Evolutionary conservation across 2,113 vertebrate genomes (phyloP).

Genomic region (Pteronura brasiliensis): DNA sequence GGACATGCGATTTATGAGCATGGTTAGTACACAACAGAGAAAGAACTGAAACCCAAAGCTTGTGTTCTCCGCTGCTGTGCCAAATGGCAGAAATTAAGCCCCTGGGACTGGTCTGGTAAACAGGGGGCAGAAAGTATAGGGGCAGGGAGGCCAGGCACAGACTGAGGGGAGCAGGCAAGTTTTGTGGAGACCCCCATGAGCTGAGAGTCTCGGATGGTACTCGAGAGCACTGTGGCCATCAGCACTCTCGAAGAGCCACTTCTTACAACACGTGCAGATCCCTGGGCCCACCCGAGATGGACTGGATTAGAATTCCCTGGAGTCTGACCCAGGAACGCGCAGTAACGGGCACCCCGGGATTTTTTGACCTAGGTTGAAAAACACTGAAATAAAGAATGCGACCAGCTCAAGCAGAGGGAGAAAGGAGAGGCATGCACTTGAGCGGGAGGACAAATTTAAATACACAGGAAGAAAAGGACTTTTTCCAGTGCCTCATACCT

Average conservation of each 20-base stretch:
- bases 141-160: background rate
- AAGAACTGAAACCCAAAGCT: background rate
- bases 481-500: background rate
- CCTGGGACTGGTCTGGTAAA: background rate
- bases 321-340: background rate
- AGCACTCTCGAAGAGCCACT: background rate
- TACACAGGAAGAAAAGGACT: background rate
- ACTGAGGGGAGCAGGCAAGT: background rate
- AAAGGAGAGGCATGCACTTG: background rate
- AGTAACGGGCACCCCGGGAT: background rate
- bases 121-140: background rate
- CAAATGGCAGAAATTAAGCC: background rate
- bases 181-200: background rate
- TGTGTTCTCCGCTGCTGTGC: background rate
- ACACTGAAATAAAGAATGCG: background rate
- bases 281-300: background rate
- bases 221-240: background rate
- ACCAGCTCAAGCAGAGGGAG: background rate
- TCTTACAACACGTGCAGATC: background rate
- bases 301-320: background rate
- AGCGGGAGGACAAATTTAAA: background rate
- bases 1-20: background rate
- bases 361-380: background rate
- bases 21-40: background rate
- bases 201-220: background rate